phyloP scores from a whole-genome alignment of 2,797 vertebrate genomes.

The Anabas testudineus region DNA sequence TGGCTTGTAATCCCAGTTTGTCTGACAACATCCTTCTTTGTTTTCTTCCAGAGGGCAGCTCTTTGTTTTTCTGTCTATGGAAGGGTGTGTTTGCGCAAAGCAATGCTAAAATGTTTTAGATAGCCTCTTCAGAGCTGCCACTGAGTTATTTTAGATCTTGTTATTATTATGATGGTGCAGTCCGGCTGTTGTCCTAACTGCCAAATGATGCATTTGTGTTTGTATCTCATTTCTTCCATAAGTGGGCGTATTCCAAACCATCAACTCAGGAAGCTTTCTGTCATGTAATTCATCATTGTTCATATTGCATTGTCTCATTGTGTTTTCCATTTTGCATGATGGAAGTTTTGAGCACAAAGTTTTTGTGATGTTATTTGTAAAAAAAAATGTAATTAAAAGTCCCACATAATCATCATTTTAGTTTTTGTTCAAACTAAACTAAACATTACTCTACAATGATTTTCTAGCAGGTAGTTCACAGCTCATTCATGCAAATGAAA shows the following conservation, averaged over 20 bases:
- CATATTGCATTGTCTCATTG: constrained; percentile 61
- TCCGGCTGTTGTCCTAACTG: constrained; percentile 74
- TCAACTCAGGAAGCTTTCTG: constrained; percentile 69
- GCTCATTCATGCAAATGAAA: constrained; percentile 19
- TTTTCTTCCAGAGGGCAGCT: constrained; percentile 77
- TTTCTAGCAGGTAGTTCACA: constrained; percentile 5
- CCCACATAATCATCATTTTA: neutral
- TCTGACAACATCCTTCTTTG: constrained; percentile 81
- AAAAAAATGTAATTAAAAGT: constrained; percentile 2
- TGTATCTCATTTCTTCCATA: constrained; percentile 61
- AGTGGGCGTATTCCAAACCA: constrained; percentile 74
- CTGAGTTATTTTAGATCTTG: constrained; percentile 78
- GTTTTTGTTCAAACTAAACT: neutral
- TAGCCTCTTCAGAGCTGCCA: constrained; percentile 75
- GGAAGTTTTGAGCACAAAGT: constrained; percentile 40
- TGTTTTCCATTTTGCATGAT: constrained; percentile 47
- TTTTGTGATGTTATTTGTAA: constrained; percentile 11
- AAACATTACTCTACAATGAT: neutral
- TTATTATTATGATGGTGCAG: constrained; percentile 75
- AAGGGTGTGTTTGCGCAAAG: constrained; percentile 77
- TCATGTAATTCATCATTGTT: constrained; percentile 70
- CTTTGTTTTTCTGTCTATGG: constrained; percentile 78
- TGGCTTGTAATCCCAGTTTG: constrained; percentile 81
- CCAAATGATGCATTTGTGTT: constrained; percentile 74
- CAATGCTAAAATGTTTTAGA: constrained; percentile 80